A percentile compares a stretch with the other conserved stretches of the same genome.
phyloP scores from a whole-genome alignment of 2,113 vertebrate species.

The Hemichromis elongatus region DNA sequence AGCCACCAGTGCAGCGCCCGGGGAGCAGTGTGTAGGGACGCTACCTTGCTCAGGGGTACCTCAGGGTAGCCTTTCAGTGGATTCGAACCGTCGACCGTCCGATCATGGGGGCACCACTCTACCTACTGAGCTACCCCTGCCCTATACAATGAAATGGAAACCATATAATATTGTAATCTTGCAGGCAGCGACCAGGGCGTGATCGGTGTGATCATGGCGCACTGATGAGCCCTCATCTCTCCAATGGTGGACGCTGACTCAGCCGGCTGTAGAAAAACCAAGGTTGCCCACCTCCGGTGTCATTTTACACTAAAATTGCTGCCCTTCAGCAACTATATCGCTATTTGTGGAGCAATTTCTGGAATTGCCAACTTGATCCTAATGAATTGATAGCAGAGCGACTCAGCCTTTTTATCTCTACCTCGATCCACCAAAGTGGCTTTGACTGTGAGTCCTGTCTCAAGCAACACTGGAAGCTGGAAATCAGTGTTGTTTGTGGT shows the following conservation, averaged over 20 bases:
- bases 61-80: too few species aligned
- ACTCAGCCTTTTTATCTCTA: background rate
- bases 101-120: too few species aligned
- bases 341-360: background rate
- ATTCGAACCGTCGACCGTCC: too few species aligned
- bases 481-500: background rate
- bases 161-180: fast-evolving
- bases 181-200: background rate
- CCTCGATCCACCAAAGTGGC: background rate
- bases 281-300: too few species aligned
- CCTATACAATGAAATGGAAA: fast-evolving
- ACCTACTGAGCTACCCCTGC: too few species aligned
- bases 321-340: background rate
- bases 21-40: too few species aligned
- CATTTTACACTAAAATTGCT: background rate
- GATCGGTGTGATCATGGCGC: background rate
- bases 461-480: background rate
- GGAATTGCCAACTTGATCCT: background rate
- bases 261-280: background rate
- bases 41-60: too few species aligned
- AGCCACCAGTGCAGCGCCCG: too few species aligned
- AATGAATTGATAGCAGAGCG: background rate
- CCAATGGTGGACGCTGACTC: background rate
- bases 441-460: background rate
- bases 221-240: background rate